Base-by-base conservation (phyloP, 92 coral and sea anemone genomes). In the Phymanthus crucifer region DNA sequence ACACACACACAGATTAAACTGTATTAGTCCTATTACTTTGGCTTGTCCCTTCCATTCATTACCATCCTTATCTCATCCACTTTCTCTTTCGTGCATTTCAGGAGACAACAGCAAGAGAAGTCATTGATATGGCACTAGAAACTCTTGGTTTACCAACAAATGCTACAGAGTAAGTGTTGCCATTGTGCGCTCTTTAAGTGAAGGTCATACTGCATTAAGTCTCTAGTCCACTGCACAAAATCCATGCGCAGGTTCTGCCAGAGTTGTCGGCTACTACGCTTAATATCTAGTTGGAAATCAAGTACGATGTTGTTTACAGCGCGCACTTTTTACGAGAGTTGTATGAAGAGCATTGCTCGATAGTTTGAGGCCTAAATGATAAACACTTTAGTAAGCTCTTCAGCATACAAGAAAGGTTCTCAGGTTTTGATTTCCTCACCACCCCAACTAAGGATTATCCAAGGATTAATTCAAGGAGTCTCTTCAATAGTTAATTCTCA, bases 31-130 rank as follows among this genome's bases (percentile, higher is more conserved):
- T 23, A 19, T 0, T 7, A 1, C 38, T 31, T 0, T 66, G 9
- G 27, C 1, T 54, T 8, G 27, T 50, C 58, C 26, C 58, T 69
- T 34, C 23, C 46, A 69, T 69, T 17, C 45, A 26, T 13, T 40
- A 5, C 11, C 64, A 54, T 54, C 5, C 64, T 54, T 21, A 21
- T 54, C 64, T 7, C 64, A 54, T 54, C 64, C 64, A 3, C 3
- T 47, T 23, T 27, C 9, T 21, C 47, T 16, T 73, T 23, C 23
- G 2, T 36, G 23, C 38, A 24, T 73, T 65, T 18, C 73, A 93
- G 98, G 98, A 92, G 70, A 89, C 98, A 19, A 94, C 95, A 12
- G 97, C 97, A 21, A 78, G 98, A 32, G 98, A 92, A 65, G 88
- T 95, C 3, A 93, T 95, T 32, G 90, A 90, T 69, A 87, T 91